phyloP scores from a whole-genome alignment of 2,113 vertebrate species.

The Microcebus tavaratra region DNA sequence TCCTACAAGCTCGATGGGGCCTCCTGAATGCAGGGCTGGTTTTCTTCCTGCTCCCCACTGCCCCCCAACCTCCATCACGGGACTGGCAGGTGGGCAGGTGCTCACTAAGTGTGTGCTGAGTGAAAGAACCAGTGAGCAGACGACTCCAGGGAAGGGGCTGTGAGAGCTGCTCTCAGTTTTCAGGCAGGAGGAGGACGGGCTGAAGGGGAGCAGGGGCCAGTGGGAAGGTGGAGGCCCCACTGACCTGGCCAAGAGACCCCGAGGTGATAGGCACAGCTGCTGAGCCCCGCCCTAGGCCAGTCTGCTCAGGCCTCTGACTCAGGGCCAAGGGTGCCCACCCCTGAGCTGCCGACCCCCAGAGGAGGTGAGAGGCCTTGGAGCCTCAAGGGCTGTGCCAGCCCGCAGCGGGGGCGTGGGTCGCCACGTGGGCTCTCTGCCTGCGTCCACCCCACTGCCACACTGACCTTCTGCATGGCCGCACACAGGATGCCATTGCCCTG shows the following conservation, averaged over 20 bases:
- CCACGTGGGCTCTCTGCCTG: neutral
- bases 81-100: neutral
- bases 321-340: too few relatives aligned
- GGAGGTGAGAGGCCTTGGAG: neutral
- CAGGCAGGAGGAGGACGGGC: neutral
- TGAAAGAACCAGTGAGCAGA: neutral
- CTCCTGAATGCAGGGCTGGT: neutral
- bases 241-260: neutral
- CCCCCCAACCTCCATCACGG: neutral
- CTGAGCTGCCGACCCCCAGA: neutral
- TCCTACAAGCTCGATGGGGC: fast-evolving
- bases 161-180: neutral
- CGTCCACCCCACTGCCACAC: neutral
- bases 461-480: constrained; percentile 98
- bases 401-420: fast-evolving
- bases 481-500: constrained; percentile 97
- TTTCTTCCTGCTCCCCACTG: neutral
- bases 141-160: neutral
- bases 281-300: neutral
- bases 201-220: too few relatives aligned
- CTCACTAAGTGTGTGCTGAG: neutral
- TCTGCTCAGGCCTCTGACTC: neutral
- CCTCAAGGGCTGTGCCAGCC: neutral
- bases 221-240: neutral
- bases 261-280: neutral